A percentile compares a stretch with the other conserved stretches of the same genome.
Evolutionary conservation across 2,888 invertebrate species (phyloP).

Genomic region (Ichneumon xanthorius): DNA sequence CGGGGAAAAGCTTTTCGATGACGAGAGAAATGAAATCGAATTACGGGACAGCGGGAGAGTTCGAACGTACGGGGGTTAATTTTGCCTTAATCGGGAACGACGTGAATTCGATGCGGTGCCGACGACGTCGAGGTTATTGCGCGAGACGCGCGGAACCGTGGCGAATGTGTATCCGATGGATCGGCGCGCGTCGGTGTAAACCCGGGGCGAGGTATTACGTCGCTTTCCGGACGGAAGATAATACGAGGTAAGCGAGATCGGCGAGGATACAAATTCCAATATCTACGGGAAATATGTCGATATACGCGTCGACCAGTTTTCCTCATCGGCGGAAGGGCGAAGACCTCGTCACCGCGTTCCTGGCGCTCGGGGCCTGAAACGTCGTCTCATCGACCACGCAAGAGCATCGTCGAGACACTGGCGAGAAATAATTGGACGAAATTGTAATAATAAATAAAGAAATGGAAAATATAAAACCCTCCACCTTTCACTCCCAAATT

Average conservation of each 20-base stretch:
- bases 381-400: slow-evolving; percentile 78
- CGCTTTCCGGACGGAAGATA: slow-evolving; percentile 81
- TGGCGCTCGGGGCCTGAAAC: slow-evolving; percentile 80
- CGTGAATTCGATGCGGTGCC: slow-evolving; percentile 60
- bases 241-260: slow-evolving; percentile 83
- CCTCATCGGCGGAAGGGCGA: slow-evolving; percentile 11
- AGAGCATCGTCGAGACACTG: too few relatives aligned
- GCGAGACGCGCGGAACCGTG: slow-evolving; percentile 36
- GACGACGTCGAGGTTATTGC: slow-evolving; percentile 61
- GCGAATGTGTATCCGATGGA: slow-evolving; percentile 28
- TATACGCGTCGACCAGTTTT: slow-evolving; percentile 20
- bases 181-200: slow-evolving; percentile 38
- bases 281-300: slow-evolving; percentile 82
- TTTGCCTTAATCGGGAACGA: slow-evolving; percentile 67
- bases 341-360: slow-evolving; percentile 74
- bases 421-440: too few relatives aligned
- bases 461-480: too few relatives aligned
- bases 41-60: slow-evolving; percentile 28
- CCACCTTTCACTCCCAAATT: too few relatives aligned
- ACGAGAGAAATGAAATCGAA: slow-evolving; percentile 40
- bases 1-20: background rate
- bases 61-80: slow-evolving; percentile 45
- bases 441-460: too few relatives aligned
- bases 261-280: slow-evolving; percentile 82
- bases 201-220: slow-evolving; percentile 69